phyloP scores from a whole-genome alignment of 2,113 vertebrate genomes.

The Micronycteris hirsuta region DNA sequence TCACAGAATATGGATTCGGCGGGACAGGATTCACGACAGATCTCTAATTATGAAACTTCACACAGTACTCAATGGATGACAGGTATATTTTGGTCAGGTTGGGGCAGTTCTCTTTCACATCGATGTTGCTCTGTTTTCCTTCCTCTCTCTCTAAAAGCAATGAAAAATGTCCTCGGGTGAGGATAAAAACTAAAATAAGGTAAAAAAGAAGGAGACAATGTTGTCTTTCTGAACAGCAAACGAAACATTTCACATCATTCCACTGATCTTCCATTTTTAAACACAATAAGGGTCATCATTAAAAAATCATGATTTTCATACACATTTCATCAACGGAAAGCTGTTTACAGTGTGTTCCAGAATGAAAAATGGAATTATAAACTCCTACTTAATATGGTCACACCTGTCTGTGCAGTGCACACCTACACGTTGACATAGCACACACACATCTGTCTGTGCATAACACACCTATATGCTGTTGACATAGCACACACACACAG shows the following conservation, averaged over 20 bases:
- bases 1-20: too few species aligned
- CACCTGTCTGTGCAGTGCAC: neutral
- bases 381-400: neutral
- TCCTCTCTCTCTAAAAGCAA: too few species aligned
- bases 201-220: neutral
- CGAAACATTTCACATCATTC: neutral
- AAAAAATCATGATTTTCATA: neutral
- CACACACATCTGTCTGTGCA: neutral
- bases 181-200: too few species aligned
- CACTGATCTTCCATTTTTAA: neutral
- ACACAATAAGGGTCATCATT: neutral
- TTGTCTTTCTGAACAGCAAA: neutral
- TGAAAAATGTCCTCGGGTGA: too few species aligned
- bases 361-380: conserved; percentile 5
- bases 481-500: neutral
- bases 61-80: too few species aligned
- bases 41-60: too few species aligned
- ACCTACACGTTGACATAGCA: neutral
- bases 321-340: neutral
- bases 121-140: too few species aligned
- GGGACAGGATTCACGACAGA: too few species aligned
- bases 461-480: neutral
- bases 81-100: too few species aligned
- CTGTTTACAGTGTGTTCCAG: neutral
- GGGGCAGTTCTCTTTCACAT: too few species aligned